Percentiles rank a stretch among this genome's conserved stretches.
phyloP scores from a whole-genome alignment of 2,797 vertebrate species.

The Halcyon badia region DNA sequence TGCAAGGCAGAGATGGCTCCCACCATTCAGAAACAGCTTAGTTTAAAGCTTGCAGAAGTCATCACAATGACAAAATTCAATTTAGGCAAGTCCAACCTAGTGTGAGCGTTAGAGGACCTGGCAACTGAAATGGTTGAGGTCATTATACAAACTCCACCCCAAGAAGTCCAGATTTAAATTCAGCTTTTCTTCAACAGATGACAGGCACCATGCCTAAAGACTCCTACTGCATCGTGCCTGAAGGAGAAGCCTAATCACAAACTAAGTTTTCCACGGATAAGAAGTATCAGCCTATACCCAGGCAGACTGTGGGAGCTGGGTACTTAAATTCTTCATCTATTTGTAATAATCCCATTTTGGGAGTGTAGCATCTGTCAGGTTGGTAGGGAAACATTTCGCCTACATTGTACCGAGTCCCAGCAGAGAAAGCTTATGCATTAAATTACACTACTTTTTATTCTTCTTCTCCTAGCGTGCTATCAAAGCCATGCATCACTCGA shows the following conservation, averaged over 20 bases:
- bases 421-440: background rate
- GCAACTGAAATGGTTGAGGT: background rate
- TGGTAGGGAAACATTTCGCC: background rate
- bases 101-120: fast-evolving
- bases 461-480: no score
- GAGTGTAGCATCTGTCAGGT: background rate
- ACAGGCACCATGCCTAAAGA: background rate
- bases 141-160: background rate
- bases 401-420: no score
- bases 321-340: background rate
- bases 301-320: background rate
- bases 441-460: background rate
- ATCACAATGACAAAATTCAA: background rate
- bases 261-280: background rate
- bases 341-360: background rate
- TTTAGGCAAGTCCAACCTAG: background rate
- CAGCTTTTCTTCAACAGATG: background rate
- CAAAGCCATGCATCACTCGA: fast-evolving
- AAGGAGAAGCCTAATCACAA: background rate
- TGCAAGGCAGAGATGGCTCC: background rate
- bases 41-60: background rate
- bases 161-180: background rate
- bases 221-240: background rate
- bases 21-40: no score
- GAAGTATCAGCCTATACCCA: background rate